Evolutionary conservation across 2,888 invertebrate genomes (phyloP), one percentile per base, ranked within the genome.

Genomic region (Eristalis tenax): DNA sequence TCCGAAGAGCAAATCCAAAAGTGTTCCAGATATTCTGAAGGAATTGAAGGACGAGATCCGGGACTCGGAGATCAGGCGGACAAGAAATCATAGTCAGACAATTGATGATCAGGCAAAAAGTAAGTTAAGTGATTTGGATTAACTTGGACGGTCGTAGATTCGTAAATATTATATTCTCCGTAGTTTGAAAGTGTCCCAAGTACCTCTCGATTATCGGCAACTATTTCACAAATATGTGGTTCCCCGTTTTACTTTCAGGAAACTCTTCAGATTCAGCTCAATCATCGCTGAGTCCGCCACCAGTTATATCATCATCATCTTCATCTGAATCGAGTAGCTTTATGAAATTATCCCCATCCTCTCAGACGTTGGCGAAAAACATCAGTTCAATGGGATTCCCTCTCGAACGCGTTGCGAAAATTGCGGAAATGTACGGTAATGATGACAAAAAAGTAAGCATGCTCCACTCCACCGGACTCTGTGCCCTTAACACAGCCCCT

Each of bases 371-470:
- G 90, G 97, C 96, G 73, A 94, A 95, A 90, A 95, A 95, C 89
- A 95, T 98, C 81, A 95, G 96, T 90, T 95, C 95, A 84, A 98
- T 98, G 98, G 98, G 98, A 1, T 98, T 98, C 91, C 96, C 97
- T 0, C 91, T 96, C 71, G 95, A 96, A 80, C 95, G 97, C 92
- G 97, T 97, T 22, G 96, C 96, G 5, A 95, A 97, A 90, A 96
- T 97, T n/a, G 96, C 96, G 89, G 95, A 95, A 89, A 94, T 96
- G 69, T 94, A 97, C 88, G 97, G 98, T 80, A 94, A 94, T 91
- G 96, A 97, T 94, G 97, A 98, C 93, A 98, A 97, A 93, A 97
- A 97, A 95, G 97, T 97, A 92, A 93, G 13, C 26, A 26, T 6
- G 23, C 11, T 3, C 10, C 32, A 1, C 8, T 1, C n/a, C 4